Base-by-base conservation (phyloP, 1,140 invertebrate genomes). In the Psilanteris sp. region DNA sequence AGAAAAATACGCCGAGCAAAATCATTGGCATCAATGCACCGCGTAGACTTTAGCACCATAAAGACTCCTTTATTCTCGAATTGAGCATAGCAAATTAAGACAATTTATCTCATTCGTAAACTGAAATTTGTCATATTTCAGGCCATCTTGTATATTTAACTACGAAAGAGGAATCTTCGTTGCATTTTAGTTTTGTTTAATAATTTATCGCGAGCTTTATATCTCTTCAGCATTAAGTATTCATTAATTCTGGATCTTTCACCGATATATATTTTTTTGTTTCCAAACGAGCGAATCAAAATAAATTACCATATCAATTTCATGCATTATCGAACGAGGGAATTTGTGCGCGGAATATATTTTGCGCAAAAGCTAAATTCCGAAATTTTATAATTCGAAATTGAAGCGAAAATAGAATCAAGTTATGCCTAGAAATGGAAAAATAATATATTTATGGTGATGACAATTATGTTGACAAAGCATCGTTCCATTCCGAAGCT, bases 241-340 rank as follows among this genome's bases (percentile, higher is more conserved):
- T 61, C 55, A 61, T 61, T 61, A 46, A 61, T 61, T 61, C 57
- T n/a, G 24, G n/a, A 50, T 62, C 32, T 20, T 50, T 48, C 32
- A 6, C 22, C 26, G 44, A 29, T 50, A 62, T 18, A n/a, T 48
- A 14, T 41, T 62, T 64, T 52, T 52, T 64, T 36, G 24, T 50
- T 64, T 52, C 13, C 34, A 43, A 32, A 29, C 46, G 59, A 52
- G 59, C 27, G 59, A 64, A 52, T 52, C 34, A 50, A 64, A 64
- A 64, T 52, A 50, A 64, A 64, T 64, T 64, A 64, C 59, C 59
- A 64, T 64, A 50, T 50, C 59, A 41, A 64, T 64, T 64, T 64
- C 46, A 64, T 64, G 59, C 59, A 64, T 64, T 64, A 64, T 64
- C 59, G 46, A 64, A 20, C 46, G 15, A 52, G 26, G 2, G 16